Conservation (phyloP, 1,140 invertebrate species). For the Meloidogyne chitwoodi region DNA sequence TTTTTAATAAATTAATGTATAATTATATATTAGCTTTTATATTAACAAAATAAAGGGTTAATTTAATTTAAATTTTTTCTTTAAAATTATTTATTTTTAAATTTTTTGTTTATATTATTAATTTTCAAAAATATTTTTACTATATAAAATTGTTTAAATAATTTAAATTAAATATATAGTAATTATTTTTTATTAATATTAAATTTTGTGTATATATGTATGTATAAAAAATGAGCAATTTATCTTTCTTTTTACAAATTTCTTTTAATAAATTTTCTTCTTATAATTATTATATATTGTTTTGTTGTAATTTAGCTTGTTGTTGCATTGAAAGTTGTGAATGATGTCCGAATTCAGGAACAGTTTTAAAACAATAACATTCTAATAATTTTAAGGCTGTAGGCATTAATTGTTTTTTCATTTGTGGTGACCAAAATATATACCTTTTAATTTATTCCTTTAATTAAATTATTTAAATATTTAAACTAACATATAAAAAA, state of each 20-base stretch:
- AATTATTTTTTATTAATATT: no score
- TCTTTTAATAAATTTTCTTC: not conserved
- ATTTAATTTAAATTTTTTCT: no score
- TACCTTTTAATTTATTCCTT: not conserved
- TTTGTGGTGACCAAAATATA: conserved; percentile 54
- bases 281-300: not conserved
- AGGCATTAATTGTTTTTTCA: conserved; percentile 59
- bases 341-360: conserved; percentile 58
- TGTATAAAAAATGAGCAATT: not conserved
- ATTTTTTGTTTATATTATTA: no score
- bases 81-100: no score
- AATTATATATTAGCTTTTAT: no score
- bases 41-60: no score
- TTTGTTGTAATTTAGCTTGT: conserved; percentile 17
- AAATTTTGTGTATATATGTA: not conserved
- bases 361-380: conserved; percentile 59
- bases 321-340: conserved; percentile 30
- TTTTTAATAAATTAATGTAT: no score
- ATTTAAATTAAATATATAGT: no score
- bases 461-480: conserved; percentile 50
- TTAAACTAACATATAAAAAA: conserved; percentile 56
- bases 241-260: not conserved
- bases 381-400: conserved; percentile 57
- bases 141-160: no score
- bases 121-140: no score